A percentile compares a stretch with the other conserved stretches of the same genome.
Evolutionary conservation across 2,888 invertebrate genomes (phyloP).

Genomic region (Biston stratarius): DNA sequence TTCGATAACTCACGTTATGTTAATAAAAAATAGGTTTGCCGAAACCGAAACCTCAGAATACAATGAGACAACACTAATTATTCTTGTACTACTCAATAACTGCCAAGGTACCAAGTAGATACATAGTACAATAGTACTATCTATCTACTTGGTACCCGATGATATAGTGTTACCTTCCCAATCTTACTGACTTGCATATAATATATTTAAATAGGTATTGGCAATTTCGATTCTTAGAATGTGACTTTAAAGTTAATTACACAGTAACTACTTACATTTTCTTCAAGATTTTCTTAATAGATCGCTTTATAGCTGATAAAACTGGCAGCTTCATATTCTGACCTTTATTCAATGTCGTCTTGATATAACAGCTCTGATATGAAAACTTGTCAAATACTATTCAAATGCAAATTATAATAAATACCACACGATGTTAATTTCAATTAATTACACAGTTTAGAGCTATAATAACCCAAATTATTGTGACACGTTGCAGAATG

Average conservation of each 20-base stretch:
- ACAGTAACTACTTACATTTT: conserved; percentile 65
- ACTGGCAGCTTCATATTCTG: conserved; percentile 47
- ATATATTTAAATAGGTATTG: too few species aligned
- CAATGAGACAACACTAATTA: too few species aligned
- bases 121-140: too few species aligned
- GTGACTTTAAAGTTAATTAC: neutral
- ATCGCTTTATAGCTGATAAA: conserved; percentile 57
- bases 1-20: too few species aligned
- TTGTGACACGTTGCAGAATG: neutral
- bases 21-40: too few species aligned
- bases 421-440: neutral
- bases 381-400: conserved; percentile 7
- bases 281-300: conserved; percentile 63
- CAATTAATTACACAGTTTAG: neutral
- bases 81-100: too few species aligned
- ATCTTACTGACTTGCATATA: too few species aligned
- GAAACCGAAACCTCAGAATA: too few species aligned
- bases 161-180: too few species aligned
- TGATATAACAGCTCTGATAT: neutral
- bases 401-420: conserved; percentile 11
- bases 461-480: neutral
- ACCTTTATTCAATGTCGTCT: conserved; percentile 21
- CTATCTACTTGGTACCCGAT: too few species aligned
- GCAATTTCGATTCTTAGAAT: too few species aligned
- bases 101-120: too few species aligned